Percentiles rank a stretch among this genome's conserved stretches.
Evolutionary conservation across 2,888 invertebrate genomes (phyloP).

Genomic region (Anorthoa munda): DNA sequence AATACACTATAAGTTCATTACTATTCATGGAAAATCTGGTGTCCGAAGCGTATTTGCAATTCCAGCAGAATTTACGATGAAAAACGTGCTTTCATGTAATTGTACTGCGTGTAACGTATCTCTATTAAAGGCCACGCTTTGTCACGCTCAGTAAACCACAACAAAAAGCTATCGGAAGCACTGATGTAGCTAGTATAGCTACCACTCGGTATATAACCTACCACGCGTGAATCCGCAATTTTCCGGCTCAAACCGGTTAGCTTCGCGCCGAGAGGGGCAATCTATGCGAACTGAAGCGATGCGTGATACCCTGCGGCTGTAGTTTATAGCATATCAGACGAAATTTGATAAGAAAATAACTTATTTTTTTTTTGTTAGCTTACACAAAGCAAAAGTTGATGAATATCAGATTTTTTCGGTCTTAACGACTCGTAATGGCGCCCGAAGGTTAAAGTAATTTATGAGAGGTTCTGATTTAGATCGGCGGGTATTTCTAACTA

Average conservation of each 20-base stretch:
- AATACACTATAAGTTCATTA: background rate
- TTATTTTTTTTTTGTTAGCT: constrained; percentile 7
- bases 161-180: constrained; percentile 36
- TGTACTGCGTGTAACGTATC: background rate
- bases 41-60: background rate
- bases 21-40: background rate
- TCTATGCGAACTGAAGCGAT: constrained; percentile 54
- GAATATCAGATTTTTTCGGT: constrained; percentile 29
- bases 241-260: constrained; percentile 45
- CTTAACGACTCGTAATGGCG: constrained; percentile 56
- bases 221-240: constrained; percentile 49
- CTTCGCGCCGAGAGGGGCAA: constrained; percentile 42
- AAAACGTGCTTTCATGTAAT: background rate
- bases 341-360: constrained; percentile 34
- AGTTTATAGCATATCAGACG: constrained; percentile 44
- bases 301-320: constrained; percentile 42
- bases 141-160: constrained; percentile 27
- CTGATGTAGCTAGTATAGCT: constrained; percentile 5
- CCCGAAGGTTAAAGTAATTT: constrained; percentile 65
- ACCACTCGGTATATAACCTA: background rate
- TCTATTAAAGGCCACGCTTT: background rate
- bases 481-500: constrained; percentile 49
- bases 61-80: constrained; percentile 1
- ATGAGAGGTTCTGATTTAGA: constrained; percentile 63
- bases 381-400: constrained; percentile 27